Evolutionary conservation across 2,888 invertebrate genomes (phyloP).

Genomic region (Lampropteryx suffumata): DNA sequence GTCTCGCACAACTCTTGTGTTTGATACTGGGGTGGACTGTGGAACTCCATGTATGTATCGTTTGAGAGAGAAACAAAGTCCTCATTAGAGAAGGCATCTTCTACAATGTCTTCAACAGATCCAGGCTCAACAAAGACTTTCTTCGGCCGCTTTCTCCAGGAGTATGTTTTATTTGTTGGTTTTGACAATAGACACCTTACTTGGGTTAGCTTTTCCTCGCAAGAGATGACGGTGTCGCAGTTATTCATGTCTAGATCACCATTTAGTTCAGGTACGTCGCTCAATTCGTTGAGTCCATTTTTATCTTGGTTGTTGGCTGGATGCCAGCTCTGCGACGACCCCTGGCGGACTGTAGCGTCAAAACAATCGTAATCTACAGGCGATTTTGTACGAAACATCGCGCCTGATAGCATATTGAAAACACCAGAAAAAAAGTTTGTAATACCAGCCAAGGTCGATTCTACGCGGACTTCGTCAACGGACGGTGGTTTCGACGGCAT

Average conservation of each 20-base stretch:
- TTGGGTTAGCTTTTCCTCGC: conserved; percentile 63
- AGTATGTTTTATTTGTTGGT: conserved; percentile 37
- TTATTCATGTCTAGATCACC: conserved; percentile 56
- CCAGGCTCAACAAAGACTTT: conserved; percentile 58
- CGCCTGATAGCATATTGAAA: conserved; percentile 58
- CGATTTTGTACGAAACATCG: conserved; percentile 57
- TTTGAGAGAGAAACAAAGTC: conserved; percentile 55
- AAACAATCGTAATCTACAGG: conserved; percentile 49
- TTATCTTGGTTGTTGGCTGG: conserved; percentile 66
- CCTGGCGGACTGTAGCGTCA: conserved; percentile 45
- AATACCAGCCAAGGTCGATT: conserved; percentile 53
- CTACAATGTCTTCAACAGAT: conserved; percentile 60
- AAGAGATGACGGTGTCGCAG: conserved; percentile 53
- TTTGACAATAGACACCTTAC: conserved; percentile 50
- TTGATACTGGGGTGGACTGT: conserved; percentile 48
- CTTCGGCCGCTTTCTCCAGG: conserved; percentile 45
- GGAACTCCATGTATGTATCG: conserved; percentile 50
- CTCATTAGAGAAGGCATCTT: conserved; percentile 66
- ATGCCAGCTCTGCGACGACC: conserved; percentile 57
- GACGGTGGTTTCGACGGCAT: conserved; percentile 17
- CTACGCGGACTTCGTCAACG: conserved; percentile 2
- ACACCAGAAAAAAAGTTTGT: conserved; percentile 64
- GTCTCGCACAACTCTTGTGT: conserved; percentile 45
- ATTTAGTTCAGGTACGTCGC: conserved; percentile 42
- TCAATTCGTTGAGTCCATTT: conserved; percentile 44